phyloP scores from a whole-genome alignment of 92 coral and sea anemone species.

The Heliopora coerulea region DNA sequence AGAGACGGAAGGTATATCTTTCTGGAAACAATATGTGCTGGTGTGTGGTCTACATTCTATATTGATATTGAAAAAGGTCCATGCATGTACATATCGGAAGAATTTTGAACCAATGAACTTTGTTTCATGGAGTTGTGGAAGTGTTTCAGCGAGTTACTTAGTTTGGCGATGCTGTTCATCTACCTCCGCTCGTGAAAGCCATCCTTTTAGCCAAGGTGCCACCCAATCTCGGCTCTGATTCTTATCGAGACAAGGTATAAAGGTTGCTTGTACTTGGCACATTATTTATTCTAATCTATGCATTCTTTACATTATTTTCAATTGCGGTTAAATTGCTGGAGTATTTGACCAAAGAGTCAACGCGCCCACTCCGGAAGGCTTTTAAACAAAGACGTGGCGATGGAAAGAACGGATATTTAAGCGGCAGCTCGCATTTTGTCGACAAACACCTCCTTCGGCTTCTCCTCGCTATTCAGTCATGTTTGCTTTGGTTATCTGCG shows the following conservation, averaged over 20 bases:
- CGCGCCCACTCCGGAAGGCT: conserved; percentile 29
- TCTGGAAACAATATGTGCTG: too few species aligned
- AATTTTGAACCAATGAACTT: too few species aligned
- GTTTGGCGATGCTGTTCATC: not conserved
- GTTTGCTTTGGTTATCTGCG: conserved; percentile 25
- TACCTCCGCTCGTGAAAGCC: conserved; percentile 3
- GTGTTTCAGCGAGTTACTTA: not conserved
- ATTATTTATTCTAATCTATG: conserved; percentile 36
- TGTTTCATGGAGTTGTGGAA: not conserved
- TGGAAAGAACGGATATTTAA: conserved; percentile 23
- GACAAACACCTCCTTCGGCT: not conserved
- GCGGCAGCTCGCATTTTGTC: conserved; percentile 1
- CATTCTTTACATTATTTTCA: conserved; percentile 11
- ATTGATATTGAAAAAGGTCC: too few species aligned
- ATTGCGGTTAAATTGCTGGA: conserved; percentile 28
- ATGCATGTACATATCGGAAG: too few species aligned
- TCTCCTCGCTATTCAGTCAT: not conserved
- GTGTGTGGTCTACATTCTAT: too few species aligned
- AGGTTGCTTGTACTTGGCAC: not conserved
- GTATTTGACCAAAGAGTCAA: conserved; percentile 2
- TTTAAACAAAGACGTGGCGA: conserved; percentile 22
- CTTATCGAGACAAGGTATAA: conserved; percentile 22
- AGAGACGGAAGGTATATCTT: too few species aligned
- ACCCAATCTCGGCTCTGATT: conserved; percentile 24
- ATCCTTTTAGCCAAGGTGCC: conserved; percentile 14